Evolutionary conservation across 2,113 vertebrate genomes (phyloP).

Genomic region (Crypturellus undulatus): DNA sequence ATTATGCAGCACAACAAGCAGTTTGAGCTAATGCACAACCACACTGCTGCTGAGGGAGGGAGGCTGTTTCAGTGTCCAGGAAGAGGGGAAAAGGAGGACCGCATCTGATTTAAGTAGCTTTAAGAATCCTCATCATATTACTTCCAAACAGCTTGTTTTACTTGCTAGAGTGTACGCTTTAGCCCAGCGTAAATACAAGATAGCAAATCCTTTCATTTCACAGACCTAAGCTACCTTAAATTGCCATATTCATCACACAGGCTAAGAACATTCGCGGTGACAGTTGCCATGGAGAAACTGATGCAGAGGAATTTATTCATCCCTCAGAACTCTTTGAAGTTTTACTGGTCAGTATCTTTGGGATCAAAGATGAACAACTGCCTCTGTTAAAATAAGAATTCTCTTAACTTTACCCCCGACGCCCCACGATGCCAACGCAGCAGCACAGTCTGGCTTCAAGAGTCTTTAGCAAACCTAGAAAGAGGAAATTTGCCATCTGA

Average conservation of each 20-base stretch:
- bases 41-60: background rate
- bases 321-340: background rate
- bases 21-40: background rate
- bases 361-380: background rate
- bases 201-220: background rate
- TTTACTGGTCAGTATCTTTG: background rate
- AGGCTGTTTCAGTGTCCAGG: background rate
- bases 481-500: accelerated
- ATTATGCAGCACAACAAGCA: background rate
- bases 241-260: background rate
- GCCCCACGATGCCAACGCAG: background rate
- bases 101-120: background rate
- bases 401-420: background rate
- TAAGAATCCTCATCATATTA: background rate
- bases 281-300: constrained; percentile 6
- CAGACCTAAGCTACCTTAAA: background rate
- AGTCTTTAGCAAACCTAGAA: background rate
- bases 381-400: background rate
- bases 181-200: background rate
- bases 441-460: background rate
- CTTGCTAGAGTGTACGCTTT: background rate
- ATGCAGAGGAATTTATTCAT: background rate
- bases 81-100: background rate
- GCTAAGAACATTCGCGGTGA: constrained; percentile 4
- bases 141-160: background rate